A percentile compares a stretch with the other conserved stretches of the same genome.
phyloP scores from a whole-genome alignment of 2,113 vertebrate species.

The Zapornia atra region DNA sequence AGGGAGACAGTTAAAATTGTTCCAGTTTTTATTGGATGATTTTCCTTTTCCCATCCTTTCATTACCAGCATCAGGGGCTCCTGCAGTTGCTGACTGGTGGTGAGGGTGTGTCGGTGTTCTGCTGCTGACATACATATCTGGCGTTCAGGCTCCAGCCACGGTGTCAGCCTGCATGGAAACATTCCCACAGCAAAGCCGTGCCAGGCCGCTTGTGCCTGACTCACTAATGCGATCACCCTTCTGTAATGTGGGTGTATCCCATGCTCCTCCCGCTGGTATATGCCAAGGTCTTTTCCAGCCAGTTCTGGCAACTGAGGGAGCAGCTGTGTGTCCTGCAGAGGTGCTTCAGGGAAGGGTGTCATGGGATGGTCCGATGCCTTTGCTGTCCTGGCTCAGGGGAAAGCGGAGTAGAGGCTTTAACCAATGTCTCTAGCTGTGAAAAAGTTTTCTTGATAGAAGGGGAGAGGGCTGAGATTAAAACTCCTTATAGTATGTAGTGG shows the following conservation, averaged over 20 bases:
- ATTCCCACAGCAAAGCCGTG: not conserved
- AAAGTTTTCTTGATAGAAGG: not conserved
- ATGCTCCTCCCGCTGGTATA: accelerated
- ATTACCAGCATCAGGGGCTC: not conserved
- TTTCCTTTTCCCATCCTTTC: not conserved
- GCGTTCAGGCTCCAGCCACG: not conserved
- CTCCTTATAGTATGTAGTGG: not conserved
- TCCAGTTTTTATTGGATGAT: not conserved
- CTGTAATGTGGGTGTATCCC: accelerated
- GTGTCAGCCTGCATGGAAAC: not conserved
- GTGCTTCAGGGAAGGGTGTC: not conserved
- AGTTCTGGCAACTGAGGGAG: not conserved
- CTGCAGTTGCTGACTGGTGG: not conserved
- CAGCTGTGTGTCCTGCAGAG: not conserved
- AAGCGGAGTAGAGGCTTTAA: not conserved
- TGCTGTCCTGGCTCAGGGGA: not conserved
- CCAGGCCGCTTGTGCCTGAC: not conserved
- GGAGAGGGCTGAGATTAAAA: not conserved
- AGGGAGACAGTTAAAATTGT: not conserved
- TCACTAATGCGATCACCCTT: not conserved
- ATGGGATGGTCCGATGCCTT: not conserved
- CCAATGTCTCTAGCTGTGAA: accelerated
- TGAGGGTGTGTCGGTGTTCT: not conserved
- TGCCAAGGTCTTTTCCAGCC: not conserved
- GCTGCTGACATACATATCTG: not conserved